phyloP scores from a whole-genome alignment of 1,140 invertebrate species.

The Drosophila nebulosa region DNA sequence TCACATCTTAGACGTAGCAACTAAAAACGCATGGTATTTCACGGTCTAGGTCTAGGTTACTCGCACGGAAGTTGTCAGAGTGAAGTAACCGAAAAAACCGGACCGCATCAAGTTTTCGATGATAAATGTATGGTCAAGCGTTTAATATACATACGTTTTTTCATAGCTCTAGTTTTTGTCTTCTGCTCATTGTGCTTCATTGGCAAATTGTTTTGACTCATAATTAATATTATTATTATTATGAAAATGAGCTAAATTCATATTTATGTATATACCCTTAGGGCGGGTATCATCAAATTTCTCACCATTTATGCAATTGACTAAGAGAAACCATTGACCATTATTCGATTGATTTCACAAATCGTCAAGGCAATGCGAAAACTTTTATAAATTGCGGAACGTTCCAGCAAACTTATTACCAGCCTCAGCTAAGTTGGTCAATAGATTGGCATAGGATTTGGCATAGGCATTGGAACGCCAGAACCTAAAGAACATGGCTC shows the following conservation, averaged over 20 bases:
- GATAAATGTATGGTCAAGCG: slow-evolving; percentile 56
- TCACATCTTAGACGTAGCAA: slow-evolving; percentile 21
- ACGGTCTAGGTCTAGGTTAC: slow-evolving; percentile 65
- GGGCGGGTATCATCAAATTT: not conserved
- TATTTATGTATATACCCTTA: not conserved
- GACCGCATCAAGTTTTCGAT: slow-evolving; percentile 64
- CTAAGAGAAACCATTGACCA: not conserved
- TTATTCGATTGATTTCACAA: too few species aligned
- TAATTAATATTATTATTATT: slow-evolving; percentile 20
- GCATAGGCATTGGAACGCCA: too few species aligned
- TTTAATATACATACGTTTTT: slow-evolving; percentile 28
- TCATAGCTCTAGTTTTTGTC: slow-evolving; percentile 53
- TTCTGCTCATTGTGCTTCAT: slow-evolving; percentile 31
- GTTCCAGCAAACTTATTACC: too few species aligned
- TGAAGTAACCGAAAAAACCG: slow-evolving; percentile 12
- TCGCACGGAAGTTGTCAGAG: slow-evolving; percentile 48
- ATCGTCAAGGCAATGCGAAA: too few species aligned
- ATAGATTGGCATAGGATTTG: too few species aligned
- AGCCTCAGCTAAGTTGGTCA: too few species aligned
- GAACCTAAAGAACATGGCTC: too few species aligned
- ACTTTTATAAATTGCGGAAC: too few species aligned
- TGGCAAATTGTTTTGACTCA: slow-evolving; percentile 39
- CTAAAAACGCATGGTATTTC: slow-evolving; percentile 37
- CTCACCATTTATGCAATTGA: not conserved
- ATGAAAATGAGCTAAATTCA: slow-evolving; percentile 11